phyloP scores from a whole-genome alignment of 2,797 vertebrate species.

The Peromyscus eremicus region DNA sequence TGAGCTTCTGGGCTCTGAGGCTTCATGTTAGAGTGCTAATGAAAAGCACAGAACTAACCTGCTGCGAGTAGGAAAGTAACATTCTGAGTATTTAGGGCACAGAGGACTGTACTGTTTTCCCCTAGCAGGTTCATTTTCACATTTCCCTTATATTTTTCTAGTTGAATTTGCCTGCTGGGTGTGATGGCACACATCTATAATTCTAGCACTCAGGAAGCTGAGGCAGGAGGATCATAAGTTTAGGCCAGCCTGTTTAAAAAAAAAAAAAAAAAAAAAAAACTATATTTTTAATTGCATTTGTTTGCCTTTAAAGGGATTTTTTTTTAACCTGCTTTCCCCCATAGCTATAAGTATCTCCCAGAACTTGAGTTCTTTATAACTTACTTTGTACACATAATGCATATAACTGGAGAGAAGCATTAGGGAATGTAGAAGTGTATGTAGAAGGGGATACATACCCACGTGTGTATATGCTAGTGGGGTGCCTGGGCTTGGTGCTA shows the following conservation, averaged over 20 bases:
- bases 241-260: background rate
- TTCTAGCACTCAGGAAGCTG: background rate
- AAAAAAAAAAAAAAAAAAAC: background rate
- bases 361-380: background rate
- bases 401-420: background rate
- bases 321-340: background rate
- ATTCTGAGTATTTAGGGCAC: accelerated
- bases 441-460: too few relatives aligned
- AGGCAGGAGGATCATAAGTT: background rate
- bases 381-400: background rate
- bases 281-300: background rate
- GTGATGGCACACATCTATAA: background rate
- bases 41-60: background rate
- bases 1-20: background rate
- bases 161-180: background rate
- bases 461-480: background rate
- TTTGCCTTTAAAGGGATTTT: background rate
- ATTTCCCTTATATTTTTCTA: conserved; percentile 1
- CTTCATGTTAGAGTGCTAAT: background rate
- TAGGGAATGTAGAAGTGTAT: background rate
- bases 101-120: background rate
- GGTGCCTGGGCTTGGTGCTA: background rate
- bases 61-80: background rate
- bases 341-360: background rate
- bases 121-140: background rate